Evolutionary conservation across 2,113 vertebrate species (phyloP).

Genomic region (Odobenus rosmarus): DNA sequence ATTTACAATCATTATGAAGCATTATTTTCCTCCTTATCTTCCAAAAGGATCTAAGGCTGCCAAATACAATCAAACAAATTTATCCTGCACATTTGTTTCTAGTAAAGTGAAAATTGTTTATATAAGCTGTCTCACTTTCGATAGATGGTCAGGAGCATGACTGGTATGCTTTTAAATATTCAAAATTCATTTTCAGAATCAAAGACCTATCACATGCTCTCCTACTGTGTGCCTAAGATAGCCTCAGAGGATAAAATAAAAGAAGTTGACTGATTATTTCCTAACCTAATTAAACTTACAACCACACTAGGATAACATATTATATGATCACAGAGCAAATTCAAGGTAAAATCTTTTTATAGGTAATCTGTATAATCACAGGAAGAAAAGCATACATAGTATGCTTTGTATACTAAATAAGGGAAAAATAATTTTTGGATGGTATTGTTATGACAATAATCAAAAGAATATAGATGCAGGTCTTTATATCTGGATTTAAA

Average conservation of each 20-base stretch:
- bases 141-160: neutral
- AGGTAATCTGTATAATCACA: neutral
- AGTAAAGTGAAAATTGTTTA: slow-evolving; percentile 60
- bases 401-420: neutral
- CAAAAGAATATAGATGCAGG: neutral
- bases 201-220: neutral
- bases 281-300: neutral
- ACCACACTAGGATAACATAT: neutral
- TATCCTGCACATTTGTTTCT: slow-evolving; percentile 63
- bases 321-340: neutral
- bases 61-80: slow-evolving; percentile 57
- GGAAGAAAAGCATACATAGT: neutral
- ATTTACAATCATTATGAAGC: slow-evolving; percentile 72
- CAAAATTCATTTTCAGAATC: slow-evolving; percentile 9
- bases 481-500: neutral
- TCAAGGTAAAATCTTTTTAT: neutral
- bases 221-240: neutral
- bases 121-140: neutral
- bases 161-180: neutral
- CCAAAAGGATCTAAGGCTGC: slow-evolving; percentile 57
- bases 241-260: neutral
- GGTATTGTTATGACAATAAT: neutral
- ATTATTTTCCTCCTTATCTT: slow-evolving; percentile 69
- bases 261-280: neutral
- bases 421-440: neutral